Base-by-base conservation (phyloP, 2,888 invertebrate species). In the Heteromyza rotundicornis region DNA sequence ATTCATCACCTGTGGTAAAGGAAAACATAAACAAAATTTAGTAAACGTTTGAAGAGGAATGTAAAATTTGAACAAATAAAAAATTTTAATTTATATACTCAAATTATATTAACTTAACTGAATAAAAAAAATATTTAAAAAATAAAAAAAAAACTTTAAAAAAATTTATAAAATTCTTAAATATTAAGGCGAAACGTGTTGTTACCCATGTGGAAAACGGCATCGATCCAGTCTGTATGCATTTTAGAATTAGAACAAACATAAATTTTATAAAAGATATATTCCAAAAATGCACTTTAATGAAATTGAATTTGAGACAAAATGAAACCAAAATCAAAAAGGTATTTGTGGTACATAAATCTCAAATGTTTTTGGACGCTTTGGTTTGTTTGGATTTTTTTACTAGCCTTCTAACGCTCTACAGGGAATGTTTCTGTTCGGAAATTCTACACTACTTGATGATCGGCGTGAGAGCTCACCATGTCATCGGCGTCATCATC, bases 1-100 rank as follows among this genome's bases (percentile, higher is more conserved):
- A 85, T 92, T 94, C 90, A 96, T 91, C 77, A 98, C 97, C 97
- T 97, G n/a, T n/a, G n/a, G n/a, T n/a, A n/a, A n/a, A n/a, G n/a
- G n/a, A 52, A 17, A 19, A 8, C 19, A 17, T 47, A 52, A 16
- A 16, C 7, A 16, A 27, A 20, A 22, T 49, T 49, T 49, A 51
- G 16, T 51, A 14, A 24, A 24, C 23, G 54, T 20, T 52, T 16
- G 2, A 17, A 1, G 14, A 64, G n/a, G 20, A 16, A 20, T 20
- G 14, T 49, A 10, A 49, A 49, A 10, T 1, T 20, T 12, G 8
- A 44, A 44, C 44, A n/a, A 44, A 44, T 7, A 3, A 7, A n/a
- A 12, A 44, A n/a, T 44, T 44, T 16, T 7, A 14, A 44, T 44
- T 5, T 35, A 53, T 17, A 1, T 24, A 20, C 19, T 54, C 1